Evolutionary conservation across 2,888 invertebrate species (phyloP).

Genomic region (Yponomeuta sedellus): DNA sequence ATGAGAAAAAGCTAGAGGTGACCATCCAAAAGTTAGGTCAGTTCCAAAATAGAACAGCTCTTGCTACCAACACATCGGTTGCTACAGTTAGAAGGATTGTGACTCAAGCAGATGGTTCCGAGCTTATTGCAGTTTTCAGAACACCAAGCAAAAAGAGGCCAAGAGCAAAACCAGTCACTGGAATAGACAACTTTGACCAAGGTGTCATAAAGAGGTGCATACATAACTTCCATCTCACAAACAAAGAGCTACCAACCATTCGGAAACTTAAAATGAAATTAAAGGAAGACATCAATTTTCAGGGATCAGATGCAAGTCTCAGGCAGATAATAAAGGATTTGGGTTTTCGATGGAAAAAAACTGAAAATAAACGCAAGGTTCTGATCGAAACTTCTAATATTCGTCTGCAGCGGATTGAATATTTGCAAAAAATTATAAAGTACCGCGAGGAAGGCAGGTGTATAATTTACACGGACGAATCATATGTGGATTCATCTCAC

Average conservation of each 20-base stretch:
- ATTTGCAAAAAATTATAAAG: slow-evolving; percentile 22
- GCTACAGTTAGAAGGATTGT: background rate
- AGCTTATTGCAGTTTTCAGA: slow-evolving; percentile 22
- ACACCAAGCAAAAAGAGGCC: slow-evolving; percentile 30
- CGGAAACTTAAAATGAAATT: slow-evolving; percentile 23
- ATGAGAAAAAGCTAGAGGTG: too few relatives aligned
- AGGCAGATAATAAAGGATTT: slow-evolving; percentile 18
- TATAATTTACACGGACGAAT: too few relatives aligned
- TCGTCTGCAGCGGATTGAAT: slow-evolving; percentile 27
- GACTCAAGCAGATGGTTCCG: background rate
- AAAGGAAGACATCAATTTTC: slow-evolving; percentile 17
- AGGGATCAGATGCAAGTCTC: slow-evolving; percentile 25
- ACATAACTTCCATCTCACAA: slow-evolving; percentile 31
- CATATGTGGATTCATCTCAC: background rate
- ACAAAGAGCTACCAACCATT: slow-evolving; percentile 32
- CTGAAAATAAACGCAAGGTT: slow-evolving; percentile 28
- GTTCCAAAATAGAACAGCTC: too few relatives aligned
- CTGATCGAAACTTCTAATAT: slow-evolving; percentile 24
- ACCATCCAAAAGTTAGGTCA: too few relatives aligned
- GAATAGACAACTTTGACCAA: slow-evolving; percentile 30
- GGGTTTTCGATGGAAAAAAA: slow-evolving; percentile 27
- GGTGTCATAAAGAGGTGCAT: slow-evolving; percentile 32
- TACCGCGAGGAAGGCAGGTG: slow-evolving; percentile 8
- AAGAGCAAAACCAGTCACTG: slow-evolving; percentile 27
- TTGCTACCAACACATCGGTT: too few relatives aligned